These are phyloP conservation scores for Cinclus mexicanus DNA, from an alignment of 2,113 vertebrate species.

Conservation along the genomic window DNA sequence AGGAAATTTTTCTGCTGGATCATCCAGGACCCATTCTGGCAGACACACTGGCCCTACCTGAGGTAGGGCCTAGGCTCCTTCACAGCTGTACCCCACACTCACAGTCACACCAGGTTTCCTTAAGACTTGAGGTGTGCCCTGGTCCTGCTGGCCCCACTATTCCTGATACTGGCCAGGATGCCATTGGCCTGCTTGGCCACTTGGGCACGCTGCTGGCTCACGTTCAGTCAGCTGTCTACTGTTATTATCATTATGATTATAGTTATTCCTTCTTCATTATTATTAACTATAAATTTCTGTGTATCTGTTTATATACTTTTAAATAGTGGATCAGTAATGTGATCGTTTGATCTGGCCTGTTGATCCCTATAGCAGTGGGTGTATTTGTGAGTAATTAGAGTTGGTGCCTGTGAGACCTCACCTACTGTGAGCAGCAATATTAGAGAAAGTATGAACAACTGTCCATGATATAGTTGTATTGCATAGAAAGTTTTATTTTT, in stretches of 20 bases:
- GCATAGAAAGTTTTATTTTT: not conserved
- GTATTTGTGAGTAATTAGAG: not conserved
- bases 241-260: not conserved
- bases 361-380: not conserved
- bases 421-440: not conserved
- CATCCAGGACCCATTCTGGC: not conserved
- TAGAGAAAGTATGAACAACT: not conserved
- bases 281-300: not conserved
- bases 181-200: not conserved
- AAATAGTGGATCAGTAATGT: not conserved
- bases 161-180: not conserved
- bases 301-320: not conserved
- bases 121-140: accelerated
- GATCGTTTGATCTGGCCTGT: not conserved
- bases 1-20: accelerated
- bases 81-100: not conserved
- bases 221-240: not conserved
- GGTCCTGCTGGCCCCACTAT: not conserved
- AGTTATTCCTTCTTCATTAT: too few relatives aligned
- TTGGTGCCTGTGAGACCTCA: not conserved
- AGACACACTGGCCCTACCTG: not conserved
- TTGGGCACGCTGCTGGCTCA: not conserved
- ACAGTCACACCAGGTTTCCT: not conserved
- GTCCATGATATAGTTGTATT: not conserved
- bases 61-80: not conserved